phyloP scores from a whole-genome alignment of 2,113 vertebrate genomes.

The Nibea albiflora region DNA sequence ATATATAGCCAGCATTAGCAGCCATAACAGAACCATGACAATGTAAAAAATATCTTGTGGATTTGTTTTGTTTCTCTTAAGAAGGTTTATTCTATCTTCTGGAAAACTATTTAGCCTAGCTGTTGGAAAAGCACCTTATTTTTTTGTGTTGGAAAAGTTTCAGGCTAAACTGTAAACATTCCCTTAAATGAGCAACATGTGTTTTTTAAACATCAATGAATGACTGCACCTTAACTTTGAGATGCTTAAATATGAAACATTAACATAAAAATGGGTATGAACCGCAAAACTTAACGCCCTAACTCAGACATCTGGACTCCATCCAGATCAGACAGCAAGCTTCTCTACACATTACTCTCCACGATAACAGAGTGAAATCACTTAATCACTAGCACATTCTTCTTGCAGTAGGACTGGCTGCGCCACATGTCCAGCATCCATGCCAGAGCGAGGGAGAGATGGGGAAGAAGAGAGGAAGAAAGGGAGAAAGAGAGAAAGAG shows the following conservation, averaged over 20 bases:
- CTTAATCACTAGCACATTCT: slow-evolving; percentile 51
- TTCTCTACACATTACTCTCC: slow-evolving; percentile 23
- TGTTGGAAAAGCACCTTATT: neutral
- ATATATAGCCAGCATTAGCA: slow-evolving; percentile 51
- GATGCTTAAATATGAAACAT: slow-evolving; percentile 25
- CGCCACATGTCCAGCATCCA: slow-evolving; percentile 61
- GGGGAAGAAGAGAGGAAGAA: slow-evolving; percentile 17
- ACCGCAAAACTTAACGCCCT: slow-evolving; percentile 12
- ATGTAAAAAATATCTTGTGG: slow-evolving; percentile 14
- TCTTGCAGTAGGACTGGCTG: slow-evolving; percentile 31
- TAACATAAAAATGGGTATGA: slow-evolving; percentile 9
- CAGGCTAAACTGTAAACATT: neutral
- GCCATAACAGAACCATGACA: slow-evolving; percentile 30
- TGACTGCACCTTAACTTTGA: neutral
- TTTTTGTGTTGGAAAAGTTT: neutral
- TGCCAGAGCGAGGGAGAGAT: slow-evolving; percentile 41
- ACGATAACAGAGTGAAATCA: slow-evolving; percentile 38
- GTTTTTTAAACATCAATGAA: neutral
- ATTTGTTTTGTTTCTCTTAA: slow-evolving; percentile 13
- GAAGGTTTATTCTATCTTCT: slow-evolving; percentile 23
- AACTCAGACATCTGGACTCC: slow-evolving; percentile 34
- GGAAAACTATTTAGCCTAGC: neutral
- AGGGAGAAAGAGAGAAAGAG: slow-evolving; percentile 38
- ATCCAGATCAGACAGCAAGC: slow-evolving; percentile 16
- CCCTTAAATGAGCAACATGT: neutral